phyloP scores from a whole-genome alignment of 2,888 invertebrate species.

The Operophtera brumata region DNA sequence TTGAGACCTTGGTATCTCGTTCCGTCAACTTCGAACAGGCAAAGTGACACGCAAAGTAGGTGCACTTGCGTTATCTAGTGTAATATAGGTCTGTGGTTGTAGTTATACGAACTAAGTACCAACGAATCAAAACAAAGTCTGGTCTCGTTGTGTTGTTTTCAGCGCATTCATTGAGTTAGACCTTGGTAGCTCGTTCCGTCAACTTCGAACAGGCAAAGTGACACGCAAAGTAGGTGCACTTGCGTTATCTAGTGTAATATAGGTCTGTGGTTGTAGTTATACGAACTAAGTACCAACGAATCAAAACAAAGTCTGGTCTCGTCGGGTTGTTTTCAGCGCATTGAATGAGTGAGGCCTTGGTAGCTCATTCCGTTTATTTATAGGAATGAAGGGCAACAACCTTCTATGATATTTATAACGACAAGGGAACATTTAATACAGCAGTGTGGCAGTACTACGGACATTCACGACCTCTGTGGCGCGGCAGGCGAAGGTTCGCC shows the following conservation, averaged over 20 bases:
- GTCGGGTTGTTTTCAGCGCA: constrained; percentile 23
- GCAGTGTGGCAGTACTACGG: not conserved
- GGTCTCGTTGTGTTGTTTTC: constrained; percentile 16
- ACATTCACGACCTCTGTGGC: not conserved
- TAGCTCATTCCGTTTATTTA: constrained; percentile 21
- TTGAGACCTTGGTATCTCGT: too few species aligned
- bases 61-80: too few species aligned
- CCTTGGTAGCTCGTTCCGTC: constrained; percentile 27
- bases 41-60: too few species aligned
- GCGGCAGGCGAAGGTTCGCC: too few species aligned
- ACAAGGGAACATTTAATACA: constrained; percentile 15
- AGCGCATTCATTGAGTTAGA: constrained; percentile 25
- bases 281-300: constrained; percentile 5
- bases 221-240: too few species aligned
- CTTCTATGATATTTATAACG: constrained; percentile 18
- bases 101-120: not conserved
- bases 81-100: too few species aligned
- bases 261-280: too few species aligned
- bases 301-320: constrained; percentile 10
- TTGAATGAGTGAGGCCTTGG: constrained; percentile 28
- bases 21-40: too few species aligned
- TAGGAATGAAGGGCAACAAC: constrained; percentile 21
- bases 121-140: constrained; percentile 16
- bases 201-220: too few species aligned
- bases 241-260: too few species aligned